Evolutionary conservation across 2,113 vertebrate genomes (phyloP).

Genomic region (Corythornis vintsioides): DNA sequence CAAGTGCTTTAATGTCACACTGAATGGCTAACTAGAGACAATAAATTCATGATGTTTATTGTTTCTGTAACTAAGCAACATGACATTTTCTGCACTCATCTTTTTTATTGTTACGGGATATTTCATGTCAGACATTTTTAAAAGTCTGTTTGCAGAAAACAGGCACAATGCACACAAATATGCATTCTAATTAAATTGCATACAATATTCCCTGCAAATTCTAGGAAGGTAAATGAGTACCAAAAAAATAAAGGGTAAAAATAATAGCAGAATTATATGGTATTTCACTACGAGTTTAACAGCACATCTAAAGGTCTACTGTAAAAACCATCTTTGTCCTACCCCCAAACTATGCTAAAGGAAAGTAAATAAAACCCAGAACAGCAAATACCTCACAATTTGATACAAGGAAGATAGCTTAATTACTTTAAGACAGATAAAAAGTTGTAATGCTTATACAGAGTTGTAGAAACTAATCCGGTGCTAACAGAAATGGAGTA

Average conservation of each 20-base stretch:
- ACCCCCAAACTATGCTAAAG: background rate
- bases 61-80: conserved; percentile 21
- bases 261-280: background rate
- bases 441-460: background rate
- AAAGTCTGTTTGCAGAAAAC: conserved; percentile 15
- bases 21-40: background rate
- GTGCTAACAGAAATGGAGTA: background rate
- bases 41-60: conserved; percentile 1
- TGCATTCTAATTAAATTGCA: background rate
- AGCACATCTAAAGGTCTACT: background rate
- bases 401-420: background rate
- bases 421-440: background rate
- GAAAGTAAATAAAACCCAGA: background rate
- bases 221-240: background rate
- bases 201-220: background rate
- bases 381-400: background rate
- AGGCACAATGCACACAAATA: background rate
- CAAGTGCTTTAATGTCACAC: background rate
- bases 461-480: background rate
- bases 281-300: background rate
- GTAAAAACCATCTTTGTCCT: background rate
- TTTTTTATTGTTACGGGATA: background rate
- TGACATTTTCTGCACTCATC: background rate
- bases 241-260: background rate
- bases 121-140: background rate